Evolutionary conservation across 2,113 vertebrate species (phyloP).

Genomic region (Tetraodon nigroviridis): DNA sequence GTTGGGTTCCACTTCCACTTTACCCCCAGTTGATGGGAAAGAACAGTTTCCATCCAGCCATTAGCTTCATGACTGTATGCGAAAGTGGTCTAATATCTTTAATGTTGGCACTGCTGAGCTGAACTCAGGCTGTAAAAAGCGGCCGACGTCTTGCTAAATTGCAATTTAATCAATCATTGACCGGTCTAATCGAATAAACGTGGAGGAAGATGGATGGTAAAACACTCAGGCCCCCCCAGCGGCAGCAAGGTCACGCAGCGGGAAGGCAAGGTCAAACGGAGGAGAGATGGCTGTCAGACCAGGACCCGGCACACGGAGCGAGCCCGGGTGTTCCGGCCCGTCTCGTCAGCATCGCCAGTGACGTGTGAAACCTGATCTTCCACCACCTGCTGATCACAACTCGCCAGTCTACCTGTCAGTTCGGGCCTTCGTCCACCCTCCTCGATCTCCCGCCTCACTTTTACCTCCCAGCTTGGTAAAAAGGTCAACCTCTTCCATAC

Average conservation of each 20-base stretch:
- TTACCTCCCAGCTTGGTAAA: slow-evolving; percentile 14
- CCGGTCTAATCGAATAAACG: slow-evolving; percentile 63
- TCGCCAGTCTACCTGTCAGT: slow-evolving; percentile 46
- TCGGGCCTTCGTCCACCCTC: slow-evolving; percentile 6
- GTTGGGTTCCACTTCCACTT: slow-evolving; percentile 50
- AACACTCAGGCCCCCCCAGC: slow-evolving; percentile 32
- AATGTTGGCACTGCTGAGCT: slow-evolving; percentile 45
- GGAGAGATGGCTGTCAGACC: slow-evolving; percentile 45
- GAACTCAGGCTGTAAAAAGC: slow-evolving; percentile 57
- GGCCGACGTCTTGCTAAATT: slow-evolving; percentile 40
- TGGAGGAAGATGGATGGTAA: slow-evolving; percentile 46
- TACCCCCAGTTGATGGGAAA: slow-evolving; percentile 4
- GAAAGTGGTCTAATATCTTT: slow-evolving; percentile 42
- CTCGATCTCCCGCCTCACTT: slow-evolving; percentile 16
- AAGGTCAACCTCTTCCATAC: slow-evolving; percentile 1
- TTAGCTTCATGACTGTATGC: slow-evolving; percentile 28
- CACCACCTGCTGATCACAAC: slow-evolving; percentile 39
- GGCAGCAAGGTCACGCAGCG: slow-evolving; percentile 41
- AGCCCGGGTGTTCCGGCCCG: slow-evolving; percentile 30
- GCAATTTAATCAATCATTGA: slow-evolving; percentile 67
- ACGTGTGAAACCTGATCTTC: slow-evolving; percentile 35
- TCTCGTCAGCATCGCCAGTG: slow-evolving; percentile 47
- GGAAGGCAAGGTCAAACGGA: slow-evolving; percentile 49
- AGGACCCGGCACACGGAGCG: slow-evolving; percentile 19
- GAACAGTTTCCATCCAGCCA: slow-evolving; percentile 1